Percentiles rank a stretch among this genome's conserved stretches.
Conservation (phyloP, 2,113 vertebrate species). For the Rhinogobius similis region DNA sequence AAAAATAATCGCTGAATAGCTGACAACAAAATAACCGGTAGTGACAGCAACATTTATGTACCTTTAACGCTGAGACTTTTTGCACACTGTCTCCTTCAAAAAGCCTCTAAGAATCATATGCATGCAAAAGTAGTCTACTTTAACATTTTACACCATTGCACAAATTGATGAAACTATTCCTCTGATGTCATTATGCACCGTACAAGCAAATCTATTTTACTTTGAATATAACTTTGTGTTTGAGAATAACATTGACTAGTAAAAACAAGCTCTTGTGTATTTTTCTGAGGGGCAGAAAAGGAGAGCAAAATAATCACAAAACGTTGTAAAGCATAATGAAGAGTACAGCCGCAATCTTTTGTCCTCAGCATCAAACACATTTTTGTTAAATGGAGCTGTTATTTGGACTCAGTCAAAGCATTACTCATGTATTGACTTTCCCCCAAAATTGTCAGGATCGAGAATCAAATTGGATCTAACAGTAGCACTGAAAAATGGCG, state of each 20-base stretch:
- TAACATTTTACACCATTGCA: neutral
- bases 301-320: constrained; percentile 47
- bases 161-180: neutral
- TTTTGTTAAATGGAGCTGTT: constrained; percentile 48
- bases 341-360: constrained; percentile 35
- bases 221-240: neutral
- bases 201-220: neutral
- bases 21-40: too few species aligned
- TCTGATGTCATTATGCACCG: neutral
- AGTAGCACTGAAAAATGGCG: constrained; percentile 37
- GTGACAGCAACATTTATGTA: too few species aligned
- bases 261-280: constrained; percentile 37
- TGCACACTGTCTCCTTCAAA: too few species aligned
- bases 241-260: neutral
- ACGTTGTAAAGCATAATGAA: constrained; percentile 43
- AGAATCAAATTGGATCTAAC: constrained; percentile 47
- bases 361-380: constrained; percentile 25
- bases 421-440: constrained; percentile 45
- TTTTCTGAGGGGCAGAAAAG: constrained; percentile 28
- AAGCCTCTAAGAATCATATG: too few species aligned
- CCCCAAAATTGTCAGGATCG: constrained; percentile 28
- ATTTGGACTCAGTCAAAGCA: constrained; percentile 39
- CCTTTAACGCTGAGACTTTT: too few species aligned
- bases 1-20: too few species aligned
- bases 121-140: too few species aligned